Conservation (phyloP, 2,888 invertebrate genomes). For the Aleiodes testaceus region DNA sequence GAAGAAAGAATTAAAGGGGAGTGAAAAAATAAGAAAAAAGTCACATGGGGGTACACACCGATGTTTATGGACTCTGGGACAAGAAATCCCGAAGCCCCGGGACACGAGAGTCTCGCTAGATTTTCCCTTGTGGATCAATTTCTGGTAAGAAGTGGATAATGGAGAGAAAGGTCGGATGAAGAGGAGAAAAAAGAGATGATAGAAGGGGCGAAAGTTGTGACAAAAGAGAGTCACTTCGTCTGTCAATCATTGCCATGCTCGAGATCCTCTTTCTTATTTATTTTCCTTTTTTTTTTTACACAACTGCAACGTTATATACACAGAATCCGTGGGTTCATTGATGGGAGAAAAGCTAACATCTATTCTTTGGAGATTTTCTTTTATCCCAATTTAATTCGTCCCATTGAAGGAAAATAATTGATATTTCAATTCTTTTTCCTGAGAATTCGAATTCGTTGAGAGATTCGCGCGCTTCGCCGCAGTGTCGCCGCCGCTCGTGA, state of each 20-base stretch:
- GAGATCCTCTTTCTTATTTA: slow-evolving; percentile 1
- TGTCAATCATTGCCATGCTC: slow-evolving; percentile 43
- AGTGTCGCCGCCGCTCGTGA: slow-evolving; percentile 3
- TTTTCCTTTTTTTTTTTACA: neutral
- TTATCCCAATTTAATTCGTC: neutral
- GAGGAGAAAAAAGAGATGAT: slow-evolving; percentile 34
- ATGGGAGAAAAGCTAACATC: slow-evolving; percentile 29
- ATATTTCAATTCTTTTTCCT: too few species aligned
- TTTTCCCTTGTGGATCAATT: slow-evolving; percentile 26
- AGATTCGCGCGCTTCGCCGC: too few species aligned
- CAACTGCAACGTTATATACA: slow-evolving; percentile 28
- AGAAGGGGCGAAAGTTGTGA: slow-evolving; percentile 35
- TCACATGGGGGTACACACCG: slow-evolving; percentile 26
- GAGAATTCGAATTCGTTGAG: too few species aligned
- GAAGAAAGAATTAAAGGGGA: slow-evolving; percentile 1
- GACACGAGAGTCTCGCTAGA: slow-evolving; percentile 24
- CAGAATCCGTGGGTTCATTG: slow-evolving; percentile 24
- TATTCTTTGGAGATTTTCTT: slow-evolving; percentile 21
- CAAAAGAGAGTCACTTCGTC: slow-evolving; percentile 41
- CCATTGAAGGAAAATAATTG: neutral
- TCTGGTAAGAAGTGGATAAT: slow-evolving; percentile 27
- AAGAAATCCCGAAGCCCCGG: slow-evolving; percentile 34
- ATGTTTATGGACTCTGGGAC: slow-evolving; percentile 36
- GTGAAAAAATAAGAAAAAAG: neutral
- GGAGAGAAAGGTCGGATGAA: slow-evolving; percentile 32